Base-by-base conservation (phyloP, 37 sponge, comb jelly and placozoan species). In the Halisarca cf. caerulea region DNA sequence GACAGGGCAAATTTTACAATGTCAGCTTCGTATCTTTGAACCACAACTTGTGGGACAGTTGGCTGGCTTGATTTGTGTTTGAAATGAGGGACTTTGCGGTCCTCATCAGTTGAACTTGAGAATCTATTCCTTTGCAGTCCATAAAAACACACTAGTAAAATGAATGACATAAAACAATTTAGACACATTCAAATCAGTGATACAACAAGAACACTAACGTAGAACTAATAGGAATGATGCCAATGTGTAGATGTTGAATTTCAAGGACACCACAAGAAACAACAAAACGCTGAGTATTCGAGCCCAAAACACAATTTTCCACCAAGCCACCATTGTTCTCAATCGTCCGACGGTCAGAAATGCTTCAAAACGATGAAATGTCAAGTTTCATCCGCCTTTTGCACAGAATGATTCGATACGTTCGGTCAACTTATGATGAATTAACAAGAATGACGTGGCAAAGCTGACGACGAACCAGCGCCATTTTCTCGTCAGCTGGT, bases 1-100 rank as follows among this genome's bases (percentile, higher is more conserved):
- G 82, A 66, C 72, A 89, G 86, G 20, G 77, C 75, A 30, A 75
- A 84, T n/a, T 89, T 84, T 35, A 78, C 43, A 33, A 95, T 95
- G 24, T 59, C 23, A 34, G 89, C 64, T 6, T 32, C 43, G 66
- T 85, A 93, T 54, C 64, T 66, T 30, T 87, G 30, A 24, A 34
- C 64, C 20, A 85, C 53, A 2, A 59, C 66, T 0, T 17, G 78
- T 27, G 91, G 84, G 8, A 94, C 51, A 21, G 73, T 57, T 0
- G 85, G 81, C 39, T 88, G 86, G 36, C 84, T 87, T 25, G 37
- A 1, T 74, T 25, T 37, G 6, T 17, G 2, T n/a, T 41, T 39
- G 21, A 44, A 17, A 6, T 5, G 5, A 8, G 39, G 18, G 4
- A 18, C 30, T 30, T 34, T 9, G 30, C 33, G 30, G n/a, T n/a